Evolutionary conservation across 2,113 vertebrate species (phyloP), one percentile per base, ranked within the genome.

Genomic region (Urocynchramus pylzowi): DNA sequence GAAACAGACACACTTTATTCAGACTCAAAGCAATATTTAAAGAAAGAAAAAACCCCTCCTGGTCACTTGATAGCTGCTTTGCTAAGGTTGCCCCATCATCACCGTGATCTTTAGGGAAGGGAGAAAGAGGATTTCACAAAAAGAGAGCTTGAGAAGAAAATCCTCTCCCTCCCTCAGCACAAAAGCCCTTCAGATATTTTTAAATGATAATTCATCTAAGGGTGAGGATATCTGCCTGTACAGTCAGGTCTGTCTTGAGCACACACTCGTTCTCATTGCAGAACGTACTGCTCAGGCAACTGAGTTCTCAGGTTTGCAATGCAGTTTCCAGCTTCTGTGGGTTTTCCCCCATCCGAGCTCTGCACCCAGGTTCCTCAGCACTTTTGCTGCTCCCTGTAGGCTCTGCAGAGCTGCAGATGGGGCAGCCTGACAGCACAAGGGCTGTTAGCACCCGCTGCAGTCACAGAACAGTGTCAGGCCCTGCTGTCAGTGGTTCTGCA

Each of bases 1-100:
- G 95, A 61, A 87, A 88, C 33, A 94, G 79, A 50, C 33, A 64
- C 41, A 44, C 41, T 96, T 91, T 60, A 47, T 77, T 77, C 5
- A 3, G 53, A 60, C 73, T 76, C 71, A 95, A 96, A 97, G 87
- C 21, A 89, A 56, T 74, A 90, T 84, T 90, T 90, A 89, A 92
- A 87, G 39, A 63, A 60, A 76, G 24, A n/a, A 88, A 56, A 59
- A 65, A 73, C 5, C 63, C 41, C 15, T 69, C 52, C 56, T 60
- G 18, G 54, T 76, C 90, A 87, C 95, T 94, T 92, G 90, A 56
- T 3, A 79, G 61, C 61, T 85, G 76, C 78, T 87, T 85, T 93
- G 67, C 61, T 83, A 30, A 92, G 74, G n/a, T 50, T 92, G 41
- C 42, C 73, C 30, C 47, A 37, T 50, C 63, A 54, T 64, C 56